A percentile compares a stretch with the other conserved stretches of the same genome.
Conservation (phyloP, 2,888 invertebrate genomes). For the Drosophila macrospina region DNA sequence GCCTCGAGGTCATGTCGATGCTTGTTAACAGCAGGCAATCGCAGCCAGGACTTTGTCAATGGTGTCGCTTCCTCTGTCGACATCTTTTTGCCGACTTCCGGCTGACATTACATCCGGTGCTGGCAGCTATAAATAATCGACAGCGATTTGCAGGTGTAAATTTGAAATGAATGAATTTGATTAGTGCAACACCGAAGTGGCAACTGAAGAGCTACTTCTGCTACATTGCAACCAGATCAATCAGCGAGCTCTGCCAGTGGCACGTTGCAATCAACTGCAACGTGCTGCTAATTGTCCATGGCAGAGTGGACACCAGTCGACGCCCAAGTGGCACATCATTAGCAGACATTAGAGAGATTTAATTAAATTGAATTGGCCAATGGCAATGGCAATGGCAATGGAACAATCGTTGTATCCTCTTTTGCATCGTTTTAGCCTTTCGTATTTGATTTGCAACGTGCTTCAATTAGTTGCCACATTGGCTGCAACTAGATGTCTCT, state of each 20-base stretch:
- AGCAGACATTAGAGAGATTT: constrained; percentile 67
- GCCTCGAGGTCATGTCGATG: constrained; percentile 50
- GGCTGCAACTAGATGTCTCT: constrained; percentile 6
- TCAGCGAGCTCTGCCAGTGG: constrained; percentile 18
- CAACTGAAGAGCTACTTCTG: constrained; percentile 7
- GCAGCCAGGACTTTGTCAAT: constrained; percentile 14
- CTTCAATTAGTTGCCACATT: constrained; percentile 55
- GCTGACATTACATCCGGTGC: constrained; percentile 69
- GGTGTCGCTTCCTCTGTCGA: constrained; percentile 32
- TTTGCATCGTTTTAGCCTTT: constrained; percentile 40
- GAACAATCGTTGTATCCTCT: constrained; percentile 42
- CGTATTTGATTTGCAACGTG: constrained; percentile 51
- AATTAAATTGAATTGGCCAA: constrained; percentile 73
- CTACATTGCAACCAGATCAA: constrained; percentile 30
- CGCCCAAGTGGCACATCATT: constrained; percentile 64
- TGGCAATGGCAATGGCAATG: constrained; percentile 54
- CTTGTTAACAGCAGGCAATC: constrained; percentile 52
- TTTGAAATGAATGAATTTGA: constrained; percentile 71
- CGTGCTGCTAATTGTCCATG: constrained; percentile 27
- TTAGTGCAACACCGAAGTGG: constrained; percentile 38
- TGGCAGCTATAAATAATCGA: constrained; percentile 65
- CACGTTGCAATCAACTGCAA: constrained; percentile 24
- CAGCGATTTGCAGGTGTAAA: constrained; percentile 58
- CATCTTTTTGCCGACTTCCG: constrained; percentile 67
- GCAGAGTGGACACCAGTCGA: not conserved